Conservation (phyloP, 2,797 vertebrate genomes). For the Labeo calbasu region DNA sequence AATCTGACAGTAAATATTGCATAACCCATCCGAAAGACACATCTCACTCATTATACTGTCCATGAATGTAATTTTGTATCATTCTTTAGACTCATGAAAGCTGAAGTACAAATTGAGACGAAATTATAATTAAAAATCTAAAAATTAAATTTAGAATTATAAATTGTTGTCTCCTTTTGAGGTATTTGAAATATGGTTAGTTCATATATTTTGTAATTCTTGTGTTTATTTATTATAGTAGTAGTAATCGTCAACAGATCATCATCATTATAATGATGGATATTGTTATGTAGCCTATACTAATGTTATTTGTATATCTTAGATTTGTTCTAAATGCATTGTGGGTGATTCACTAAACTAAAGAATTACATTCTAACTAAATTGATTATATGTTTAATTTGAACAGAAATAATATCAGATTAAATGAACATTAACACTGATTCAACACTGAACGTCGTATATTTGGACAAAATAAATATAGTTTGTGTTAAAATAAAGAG, state of each 20-base stretch:
- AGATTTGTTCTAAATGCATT: not conserved
- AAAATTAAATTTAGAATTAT: not conserved
- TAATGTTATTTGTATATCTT: not conserved
- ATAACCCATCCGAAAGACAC: not conserved
- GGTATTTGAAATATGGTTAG: not conserved
- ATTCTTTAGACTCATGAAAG: not conserved
- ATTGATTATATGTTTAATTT: not conserved
- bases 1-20: constrained; percentile 7
- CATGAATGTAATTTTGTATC: not conserved
- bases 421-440: not conserved
- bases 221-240: not conserved
- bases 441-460: not conserved
- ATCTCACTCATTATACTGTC: not conserved
- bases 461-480: not conserved
- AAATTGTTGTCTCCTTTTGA: no score
- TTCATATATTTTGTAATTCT: not conserved
- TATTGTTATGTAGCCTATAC: not conserved
- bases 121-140: not conserved
- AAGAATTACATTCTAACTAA: not conserved
- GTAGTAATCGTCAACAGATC: not conserved
- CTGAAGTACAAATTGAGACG: not conserved
- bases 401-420: not conserved
- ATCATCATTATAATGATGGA: not conserved
- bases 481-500: not conserved
- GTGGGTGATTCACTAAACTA: not conserved